These are phyloP conservation scores for Sycophaga agraensis DNA, from an alignment of 1,140 invertebrate genomes.

Conservation along the genomic window DNA sequence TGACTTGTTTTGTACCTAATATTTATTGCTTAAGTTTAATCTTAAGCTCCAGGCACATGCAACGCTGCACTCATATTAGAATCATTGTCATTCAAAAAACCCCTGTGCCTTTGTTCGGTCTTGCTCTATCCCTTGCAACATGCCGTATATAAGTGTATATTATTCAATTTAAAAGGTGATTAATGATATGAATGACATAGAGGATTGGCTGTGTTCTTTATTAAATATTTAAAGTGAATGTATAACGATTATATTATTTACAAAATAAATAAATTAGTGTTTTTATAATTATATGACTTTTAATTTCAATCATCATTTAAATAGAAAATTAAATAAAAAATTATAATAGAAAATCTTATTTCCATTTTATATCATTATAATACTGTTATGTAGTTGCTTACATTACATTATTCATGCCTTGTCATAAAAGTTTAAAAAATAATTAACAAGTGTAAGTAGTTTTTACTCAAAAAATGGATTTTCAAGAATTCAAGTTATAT, in stretches of 20 bases:
- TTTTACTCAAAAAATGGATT: too few relatives aligned
- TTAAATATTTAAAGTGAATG: slow-evolving; percentile 17
- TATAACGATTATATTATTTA: slow-evolving; percentile 24
- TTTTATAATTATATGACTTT: too few relatives aligned
- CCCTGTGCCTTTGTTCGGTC: slow-evolving; percentile 25
- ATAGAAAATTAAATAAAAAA: too few relatives aligned
- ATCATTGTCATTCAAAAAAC: not conserved
- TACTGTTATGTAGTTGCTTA: too few relatives aligned
- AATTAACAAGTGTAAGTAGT: too few relatives aligned
- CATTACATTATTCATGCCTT: too few relatives aligned
- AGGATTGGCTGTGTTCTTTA: slow-evolving; percentile 26
- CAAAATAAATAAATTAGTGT: slow-evolving; percentile 15
- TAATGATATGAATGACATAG: slow-evolving; percentile 12
- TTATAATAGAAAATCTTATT: too few relatives aligned
- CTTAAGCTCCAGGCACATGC: slow-evolving; percentile 4
- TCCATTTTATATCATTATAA: too few relatives aligned
- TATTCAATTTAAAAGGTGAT: not conserved
- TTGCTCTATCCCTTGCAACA: slow-evolving; percentile 24
- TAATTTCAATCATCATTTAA: too few relatives aligned
- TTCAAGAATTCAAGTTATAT: too few relatives aligned
- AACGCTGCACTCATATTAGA: slow-evolving; percentile 5
- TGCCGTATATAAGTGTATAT: slow-evolving; percentile 3
- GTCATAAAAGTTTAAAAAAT: too few relatives aligned
- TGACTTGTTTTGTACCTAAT: slow-evolving; percentile 7
- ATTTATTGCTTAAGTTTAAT: not conserved